phyloP scores from a whole-genome alignment of 2,888 invertebrate genomes.

The Melanotus villosus region DNA sequence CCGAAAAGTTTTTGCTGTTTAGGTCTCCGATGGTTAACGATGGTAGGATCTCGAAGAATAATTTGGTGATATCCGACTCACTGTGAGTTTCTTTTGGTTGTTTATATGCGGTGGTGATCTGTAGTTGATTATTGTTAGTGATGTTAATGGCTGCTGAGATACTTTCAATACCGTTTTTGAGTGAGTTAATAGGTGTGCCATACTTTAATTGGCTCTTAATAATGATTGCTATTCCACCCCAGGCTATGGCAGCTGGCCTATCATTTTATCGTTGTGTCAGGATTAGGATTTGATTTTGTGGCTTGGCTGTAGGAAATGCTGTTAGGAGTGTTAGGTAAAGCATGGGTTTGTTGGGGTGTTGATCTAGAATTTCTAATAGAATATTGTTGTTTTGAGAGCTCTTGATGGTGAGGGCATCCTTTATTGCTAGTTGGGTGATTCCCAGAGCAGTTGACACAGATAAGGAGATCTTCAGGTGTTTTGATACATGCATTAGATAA shows the following conservation, averaged over 20 bases:
- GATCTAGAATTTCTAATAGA: no score
- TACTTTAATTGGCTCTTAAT: not conserved
- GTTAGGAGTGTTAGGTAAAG: no score
- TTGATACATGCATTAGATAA: no score
- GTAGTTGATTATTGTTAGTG: not conserved
- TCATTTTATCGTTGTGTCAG: no score
- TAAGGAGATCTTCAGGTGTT: no score
- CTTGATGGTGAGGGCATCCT: no score
- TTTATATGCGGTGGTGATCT: not conserved
- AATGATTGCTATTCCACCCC: not conserved
- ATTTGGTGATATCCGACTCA: not conserved
- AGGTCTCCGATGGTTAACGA: not conserved
- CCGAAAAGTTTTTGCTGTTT: not conserved
- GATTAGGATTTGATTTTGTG: no score
- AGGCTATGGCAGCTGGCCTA: not conserved
- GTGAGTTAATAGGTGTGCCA: not conserved
- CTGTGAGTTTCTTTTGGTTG: not conserved
- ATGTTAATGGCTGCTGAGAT: not conserved
- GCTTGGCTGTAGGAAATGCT: no score
- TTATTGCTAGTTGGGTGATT: no score
- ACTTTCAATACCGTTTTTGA: not conserved
- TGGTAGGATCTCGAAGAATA: not conserved
- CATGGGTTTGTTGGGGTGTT: no score
- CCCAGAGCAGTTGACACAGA: no score
- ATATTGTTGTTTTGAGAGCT: no score